Evolutionary conservation across 2,113 vertebrate species (phyloP).

Genomic region (Rhineura floridana): DNA sequence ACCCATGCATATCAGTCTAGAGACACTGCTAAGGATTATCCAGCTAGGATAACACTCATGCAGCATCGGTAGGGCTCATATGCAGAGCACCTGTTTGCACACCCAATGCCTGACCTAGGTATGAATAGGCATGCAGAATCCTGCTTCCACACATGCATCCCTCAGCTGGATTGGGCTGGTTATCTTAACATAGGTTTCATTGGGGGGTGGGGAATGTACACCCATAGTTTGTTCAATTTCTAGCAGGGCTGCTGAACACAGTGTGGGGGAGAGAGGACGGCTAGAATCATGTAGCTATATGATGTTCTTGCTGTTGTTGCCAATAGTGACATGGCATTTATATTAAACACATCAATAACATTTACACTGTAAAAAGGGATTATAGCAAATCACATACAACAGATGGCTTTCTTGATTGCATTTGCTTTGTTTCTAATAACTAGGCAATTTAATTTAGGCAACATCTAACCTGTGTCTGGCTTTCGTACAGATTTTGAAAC

Average conservation of each 20-base stretch:
- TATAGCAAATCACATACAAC: background rate
- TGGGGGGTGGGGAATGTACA: background rate
- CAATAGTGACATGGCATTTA: background rate
- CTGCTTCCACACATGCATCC: background rate
- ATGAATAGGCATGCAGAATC: background rate
- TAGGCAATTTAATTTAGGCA: conserved; percentile 16
- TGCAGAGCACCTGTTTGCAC: background rate
- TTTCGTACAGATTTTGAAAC: background rate
- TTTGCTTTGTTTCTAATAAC: conserved; percentile 44
- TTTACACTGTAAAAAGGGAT: background rate
- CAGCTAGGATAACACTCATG: too few relatives aligned
- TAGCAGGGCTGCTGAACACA: background rate
- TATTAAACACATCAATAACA: conserved; percentile 13
- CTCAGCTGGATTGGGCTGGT: background rate
- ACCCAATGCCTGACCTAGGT: too few relatives aligned
- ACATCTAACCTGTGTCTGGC: background rate
- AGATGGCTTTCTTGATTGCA: background rate
- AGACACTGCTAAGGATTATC: background rate
- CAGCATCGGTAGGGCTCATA: background rate
- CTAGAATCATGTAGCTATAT: background rate
- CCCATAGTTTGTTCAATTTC: background rate
- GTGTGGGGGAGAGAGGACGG: conserved; percentile 2
- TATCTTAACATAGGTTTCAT: background rate
- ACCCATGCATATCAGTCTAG: background rate
- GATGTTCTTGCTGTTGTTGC: background rate